These are phyloP conservation scores for Drosophila ustulata DNA, from an alignment of 2,888 invertebrate species.

Conservation along the genomic window DNA sequence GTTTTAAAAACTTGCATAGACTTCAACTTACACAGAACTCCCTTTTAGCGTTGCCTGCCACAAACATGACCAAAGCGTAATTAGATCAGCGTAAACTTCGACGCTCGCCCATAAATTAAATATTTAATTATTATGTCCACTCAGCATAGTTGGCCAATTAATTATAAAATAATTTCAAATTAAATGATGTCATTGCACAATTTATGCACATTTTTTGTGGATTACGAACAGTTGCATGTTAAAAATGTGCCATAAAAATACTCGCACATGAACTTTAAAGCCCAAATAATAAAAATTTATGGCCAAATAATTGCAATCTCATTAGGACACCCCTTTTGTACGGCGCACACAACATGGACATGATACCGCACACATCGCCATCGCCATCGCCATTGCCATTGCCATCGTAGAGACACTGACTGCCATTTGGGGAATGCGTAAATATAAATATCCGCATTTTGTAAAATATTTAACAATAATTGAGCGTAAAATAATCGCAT, in stretches of 20 bases:
- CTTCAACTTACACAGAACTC: neutral
- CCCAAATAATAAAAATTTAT: conserved; percentile 83
- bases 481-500: conserved; percentile 83
- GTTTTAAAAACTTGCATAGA: neutral
- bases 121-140: conserved; percentile 75
- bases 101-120: conserved; percentile 63
- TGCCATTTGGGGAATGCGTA: conserved; percentile 54
- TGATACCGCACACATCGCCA: conserved; percentile 41
- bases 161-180: conserved; percentile 75
- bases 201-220: conserved; percentile 44
- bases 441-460: conserved; percentile 76
- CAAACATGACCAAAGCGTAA: conserved; percentile 30
- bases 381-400: conserved; percentile 40
- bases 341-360: conserved; percentile 58
- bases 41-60: neutral
- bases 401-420: conserved; percentile 52
- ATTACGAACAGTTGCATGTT: conserved; percentile 29
- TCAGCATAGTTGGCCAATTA: conserved; percentile 68
- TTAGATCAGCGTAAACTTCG: conserved; percentile 41
- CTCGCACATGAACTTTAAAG: conserved; percentile 74
- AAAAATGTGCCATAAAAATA: conserved; percentile 54
- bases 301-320: conserved; percentile 84
- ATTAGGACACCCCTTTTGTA: conserved; percentile 70
- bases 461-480: conserved; percentile 84
- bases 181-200: conserved; percentile 60